phyloP scores from a whole-genome alignment of 2,797 vertebrate species.

The Smutsia temminckii region DNA sequence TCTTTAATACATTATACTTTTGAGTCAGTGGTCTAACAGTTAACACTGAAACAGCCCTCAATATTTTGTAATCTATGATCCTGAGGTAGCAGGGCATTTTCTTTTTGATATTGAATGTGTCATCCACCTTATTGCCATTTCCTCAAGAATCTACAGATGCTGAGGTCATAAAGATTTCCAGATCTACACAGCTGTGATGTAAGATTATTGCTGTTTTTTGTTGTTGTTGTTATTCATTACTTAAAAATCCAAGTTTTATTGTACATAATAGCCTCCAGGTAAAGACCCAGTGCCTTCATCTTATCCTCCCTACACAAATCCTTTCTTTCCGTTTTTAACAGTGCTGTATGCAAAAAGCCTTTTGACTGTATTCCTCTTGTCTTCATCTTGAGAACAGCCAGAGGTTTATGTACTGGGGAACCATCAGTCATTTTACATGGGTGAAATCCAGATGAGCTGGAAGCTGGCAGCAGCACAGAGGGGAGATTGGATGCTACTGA shows the following conservation, averaged over 20 bases:
- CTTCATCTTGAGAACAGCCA: not conserved
- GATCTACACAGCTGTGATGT: not conserved
- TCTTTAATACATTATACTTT: conserved; percentile 11
- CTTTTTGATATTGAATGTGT: not conserved
- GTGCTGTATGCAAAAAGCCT: not conserved
- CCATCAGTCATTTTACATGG: not conserved
- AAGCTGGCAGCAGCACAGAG: not conserved
- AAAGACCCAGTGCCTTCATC: not conserved
- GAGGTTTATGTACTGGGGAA: not conserved
- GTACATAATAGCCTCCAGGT: not conserved
- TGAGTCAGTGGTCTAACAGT: not conserved
- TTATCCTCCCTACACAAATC: not conserved
- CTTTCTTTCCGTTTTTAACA: not conserved
- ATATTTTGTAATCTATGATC: not conserved
- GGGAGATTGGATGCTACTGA: not conserved
- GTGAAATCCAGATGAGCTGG: not conserved
- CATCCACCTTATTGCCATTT: not conserved
- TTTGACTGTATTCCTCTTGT: not conserved
- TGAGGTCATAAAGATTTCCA: not conserved
- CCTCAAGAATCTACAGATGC: not conserved
- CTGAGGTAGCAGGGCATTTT: not conserved
- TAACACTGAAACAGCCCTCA: not conserved
- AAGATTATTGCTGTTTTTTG: not conserved
- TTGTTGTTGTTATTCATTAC: not conserved
- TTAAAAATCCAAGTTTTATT: not conserved